Evolutionary conservation across 2,888 invertebrate species (phyloP), one percentile per base, ranked within the genome.

Genomic region (Acleris laterana): DNA sequence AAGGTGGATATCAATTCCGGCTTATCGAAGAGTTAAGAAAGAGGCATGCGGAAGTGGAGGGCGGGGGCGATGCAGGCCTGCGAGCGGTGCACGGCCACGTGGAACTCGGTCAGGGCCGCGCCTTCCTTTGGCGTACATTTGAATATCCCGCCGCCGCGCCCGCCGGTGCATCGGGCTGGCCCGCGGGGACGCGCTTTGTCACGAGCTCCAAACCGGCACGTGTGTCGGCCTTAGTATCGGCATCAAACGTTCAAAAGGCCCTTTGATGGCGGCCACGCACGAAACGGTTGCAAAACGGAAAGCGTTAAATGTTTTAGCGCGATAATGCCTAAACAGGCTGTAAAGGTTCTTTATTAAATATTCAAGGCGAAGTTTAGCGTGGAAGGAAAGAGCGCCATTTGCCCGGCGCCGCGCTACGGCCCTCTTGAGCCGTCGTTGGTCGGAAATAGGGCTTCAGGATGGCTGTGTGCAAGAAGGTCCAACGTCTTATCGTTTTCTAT

Each of bases 71-170:
- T 55, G 55, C 55, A 55, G 11, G 55, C 55, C 52, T 53, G 56
- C 56, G 49, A 20, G 19, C 48, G 44, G 55, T 20, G 32, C 42
- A 16, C 55, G 86, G 86, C 80, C 86, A 82, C 80, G 75, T 75
- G 62, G 61, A 87, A 85, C 72, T 87, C 84, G 87, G 87, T 87
- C 87, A 87, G 77, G 85, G 86, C 74, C 85, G 77, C 71, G 77
- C 75, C 79, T 80, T 76, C 76, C 77, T 81, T 78, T 74, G 77
- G 72, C 76, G 74, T 74, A 75, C 74, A 72, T 74, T 76, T 75
- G 74, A 78, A 77, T 76, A 78, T 74, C 73, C 74, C 58, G 64
- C 72, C 69, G 69, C 70, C 69, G 69, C 59, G 59, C 42, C 64
- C 63, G 70, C 62, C 49, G 66, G 51, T 75, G 76, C 75, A 77